A percentile compares a stretch with the other conserved stretches of the same genome.
These are phyloP conservation scores for Zaprionus davidi DNA, from an alignment of 1,140 invertebrate species.

Conservation along the genomic window DNA sequence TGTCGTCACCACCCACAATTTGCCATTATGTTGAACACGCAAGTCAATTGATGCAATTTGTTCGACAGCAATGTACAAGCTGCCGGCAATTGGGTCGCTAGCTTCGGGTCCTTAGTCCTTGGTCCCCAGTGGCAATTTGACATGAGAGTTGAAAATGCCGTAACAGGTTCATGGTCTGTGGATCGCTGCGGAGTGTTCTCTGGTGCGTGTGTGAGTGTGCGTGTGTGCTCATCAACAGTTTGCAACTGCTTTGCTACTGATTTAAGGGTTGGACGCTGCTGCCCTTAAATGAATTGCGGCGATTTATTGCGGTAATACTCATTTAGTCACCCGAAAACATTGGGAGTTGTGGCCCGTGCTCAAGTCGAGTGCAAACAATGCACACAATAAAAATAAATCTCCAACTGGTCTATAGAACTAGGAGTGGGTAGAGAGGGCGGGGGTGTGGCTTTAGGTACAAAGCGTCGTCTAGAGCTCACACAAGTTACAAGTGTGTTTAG, in stretches of 20 bases:
- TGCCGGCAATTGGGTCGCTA: slow-evolving; percentile 62
- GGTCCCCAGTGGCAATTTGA: slow-evolving; percentile 79
- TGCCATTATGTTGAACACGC: slow-evolving; percentile 82
- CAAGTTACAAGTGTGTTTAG: slow-evolving; percentile 63
- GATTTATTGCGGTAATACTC: slow-evolving; percentile 83
- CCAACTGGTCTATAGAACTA: slow-evolving; percentile 13
- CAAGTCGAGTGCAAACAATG: slow-evolving; percentile 77
- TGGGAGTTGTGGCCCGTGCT: slow-evolving; percentile 33
- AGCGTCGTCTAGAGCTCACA: slow-evolving; percentile 7
- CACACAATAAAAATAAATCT: slow-evolving; percentile 82
- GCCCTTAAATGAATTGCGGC: slow-evolving; percentile 82
- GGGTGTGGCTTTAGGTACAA: background rate
- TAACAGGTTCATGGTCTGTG: slow-evolving; percentile 78
- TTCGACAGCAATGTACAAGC: slow-evolving; percentile 62
- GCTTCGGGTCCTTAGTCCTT: slow-evolving; percentile 21
- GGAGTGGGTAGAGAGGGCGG: background rate
- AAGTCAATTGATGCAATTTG: slow-evolving; percentile 83
- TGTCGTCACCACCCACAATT: slow-evolving; percentile 71
- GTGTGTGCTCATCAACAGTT: slow-evolving; percentile 73
- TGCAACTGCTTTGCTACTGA: slow-evolving; percentile 64
- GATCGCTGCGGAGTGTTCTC: slow-evolving; percentile 24
- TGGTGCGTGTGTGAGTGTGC: slow-evolving; percentile 25
- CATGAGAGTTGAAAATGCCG: slow-evolving; percentile 66
- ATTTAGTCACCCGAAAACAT: slow-evolving; percentile 68
- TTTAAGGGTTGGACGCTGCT: slow-evolving; percentile 74